Evolutionary conservation across 2,888 invertebrate species (phyloP).

Genomic region (Temnothorax unifasciatus): DNA sequence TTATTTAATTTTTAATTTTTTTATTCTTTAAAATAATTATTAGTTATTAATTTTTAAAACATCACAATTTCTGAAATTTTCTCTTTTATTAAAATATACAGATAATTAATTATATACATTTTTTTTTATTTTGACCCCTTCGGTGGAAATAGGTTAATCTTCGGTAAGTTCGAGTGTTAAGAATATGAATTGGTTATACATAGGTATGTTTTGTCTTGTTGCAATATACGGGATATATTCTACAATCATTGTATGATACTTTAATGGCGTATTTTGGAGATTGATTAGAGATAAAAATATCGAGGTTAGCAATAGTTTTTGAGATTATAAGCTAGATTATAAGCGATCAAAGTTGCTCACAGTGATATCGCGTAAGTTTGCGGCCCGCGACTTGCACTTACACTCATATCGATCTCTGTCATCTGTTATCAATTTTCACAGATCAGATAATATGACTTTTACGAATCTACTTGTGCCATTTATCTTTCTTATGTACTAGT

Average conservation of each 20-base stretch:
- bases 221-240: neutral
- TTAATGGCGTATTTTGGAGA: neutral
- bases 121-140: too few relatives aligned
- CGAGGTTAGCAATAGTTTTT: neutral
- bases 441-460: neutral
- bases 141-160: too few relatives aligned
- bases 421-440: neutral
- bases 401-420: neutral
- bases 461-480: neutral
- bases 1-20: too few relatives aligned
- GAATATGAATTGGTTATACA: neutral
- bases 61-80: too few relatives aligned
- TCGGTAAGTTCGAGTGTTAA: neutral
- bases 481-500: neutral
- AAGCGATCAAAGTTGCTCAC: constrained; percentile 3
- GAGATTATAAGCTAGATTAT: neutral
- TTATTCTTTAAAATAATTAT: too few relatives aligned
- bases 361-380: neutral
- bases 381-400: neutral
- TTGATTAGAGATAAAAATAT: neutral
- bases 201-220: neutral
- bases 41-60: too few relatives aligned
- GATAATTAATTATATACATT: too few relatives aligned
- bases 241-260: neutral
- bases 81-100: too few relatives aligned